These are phyloP conservation scores for Odontamblyopus rebecca DNA, from an alignment of 2,797 vertebrate genomes.

Conservation along the genomic window DNA sequence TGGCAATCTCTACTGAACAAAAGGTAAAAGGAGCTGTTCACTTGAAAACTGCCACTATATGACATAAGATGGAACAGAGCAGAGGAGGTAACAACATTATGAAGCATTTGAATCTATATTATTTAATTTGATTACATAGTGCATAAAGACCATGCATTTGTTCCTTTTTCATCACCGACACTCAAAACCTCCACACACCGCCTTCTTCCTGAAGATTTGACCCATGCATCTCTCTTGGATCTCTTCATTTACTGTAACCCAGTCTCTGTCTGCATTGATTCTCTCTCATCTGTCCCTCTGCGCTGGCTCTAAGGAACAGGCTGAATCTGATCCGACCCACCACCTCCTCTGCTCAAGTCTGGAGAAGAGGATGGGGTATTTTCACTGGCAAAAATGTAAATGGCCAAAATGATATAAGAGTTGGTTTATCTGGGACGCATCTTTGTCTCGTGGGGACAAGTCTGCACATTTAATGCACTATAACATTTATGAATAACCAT, in stretches of 20 bases:
- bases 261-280: slow-evolving; percentile 59
- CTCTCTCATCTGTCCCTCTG: slow-evolving; percentile 57
- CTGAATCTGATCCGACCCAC: slow-evolving; percentile 54
- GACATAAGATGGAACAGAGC: no score
- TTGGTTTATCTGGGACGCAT: neutral
- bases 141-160: neutral
- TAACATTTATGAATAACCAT: no score
- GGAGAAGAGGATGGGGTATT: neutral
- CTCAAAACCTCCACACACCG: neutral
- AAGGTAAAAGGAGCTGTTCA: no score
- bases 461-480: no score
- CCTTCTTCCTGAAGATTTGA: neutral
- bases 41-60: no score
- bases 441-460: no score
- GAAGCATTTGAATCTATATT: neutral
- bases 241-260: slow-evolving; percentile 13
- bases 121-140: neutral
- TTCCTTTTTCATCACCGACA: neutral
- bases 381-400: slow-evolving; percentile 1
- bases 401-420: neutral
- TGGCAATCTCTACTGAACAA: no score
- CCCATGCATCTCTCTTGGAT: neutral
- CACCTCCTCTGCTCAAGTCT: slow-evolving; percentile 1
- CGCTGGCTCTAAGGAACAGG: slow-evolving; percentile 49
- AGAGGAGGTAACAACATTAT: no score